Evolutionary conservation across 2,797 vertebrate species (phyloP).

Genomic region (Psittacula echo): DNA sequence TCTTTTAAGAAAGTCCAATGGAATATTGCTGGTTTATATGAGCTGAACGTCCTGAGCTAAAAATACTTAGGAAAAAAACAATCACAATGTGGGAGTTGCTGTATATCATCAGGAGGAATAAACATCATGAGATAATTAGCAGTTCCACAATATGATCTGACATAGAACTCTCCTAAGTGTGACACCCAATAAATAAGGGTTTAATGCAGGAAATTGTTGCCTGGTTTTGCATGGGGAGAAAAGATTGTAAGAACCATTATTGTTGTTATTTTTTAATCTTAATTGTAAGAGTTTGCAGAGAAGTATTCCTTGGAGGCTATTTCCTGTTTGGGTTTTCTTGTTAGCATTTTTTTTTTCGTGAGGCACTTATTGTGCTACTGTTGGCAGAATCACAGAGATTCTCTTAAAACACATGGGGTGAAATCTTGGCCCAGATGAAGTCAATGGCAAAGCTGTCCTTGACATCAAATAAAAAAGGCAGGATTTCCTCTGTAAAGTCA

Average conservation of each 20-base stretch:
- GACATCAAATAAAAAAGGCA: neutral
- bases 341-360: fast-evolving
- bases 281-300: neutral
- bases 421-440: constrained; percentile 11
- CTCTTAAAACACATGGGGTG: neutral
- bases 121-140: constrained; percentile 25
- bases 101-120: neutral
- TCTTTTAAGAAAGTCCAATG: neutral
- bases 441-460: neutral
- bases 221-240: neutral
- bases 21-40: neutral
- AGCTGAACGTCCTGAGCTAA: neutral
- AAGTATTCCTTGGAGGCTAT: neutral
- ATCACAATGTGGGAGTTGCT: neutral
- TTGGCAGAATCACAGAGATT: constrained; percentile 14
- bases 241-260: neutral
- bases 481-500: neutral
- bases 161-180: neutral
- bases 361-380: neutral
- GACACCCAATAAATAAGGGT: neutral
- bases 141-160: neutral
- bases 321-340: neutral
- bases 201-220: neutral
- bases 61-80: neutral
- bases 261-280: neutral